Evolutionary conservation across 2,113 vertebrate species (phyloP).

Genomic region (Protobothrops mucrosquamatus): DNA sequence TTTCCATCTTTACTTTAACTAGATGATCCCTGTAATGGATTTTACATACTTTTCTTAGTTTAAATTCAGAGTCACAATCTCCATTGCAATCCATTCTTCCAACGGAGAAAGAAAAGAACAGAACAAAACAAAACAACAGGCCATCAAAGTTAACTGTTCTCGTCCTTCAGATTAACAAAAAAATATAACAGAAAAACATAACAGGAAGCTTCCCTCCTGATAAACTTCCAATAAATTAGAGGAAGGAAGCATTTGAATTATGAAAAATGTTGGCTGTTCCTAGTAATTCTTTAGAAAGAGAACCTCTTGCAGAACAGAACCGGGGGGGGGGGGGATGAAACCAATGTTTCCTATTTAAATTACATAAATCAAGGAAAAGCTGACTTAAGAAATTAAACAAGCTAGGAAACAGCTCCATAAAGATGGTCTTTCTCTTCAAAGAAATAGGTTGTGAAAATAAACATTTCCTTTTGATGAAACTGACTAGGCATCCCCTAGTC

Average conservation of each 20-base stretch:
- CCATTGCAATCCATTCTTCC: not conserved
- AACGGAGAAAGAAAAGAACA: not conserved
- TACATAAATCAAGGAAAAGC: not conserved
- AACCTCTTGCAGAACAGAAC: not conserved
- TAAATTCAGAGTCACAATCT: not conserved
- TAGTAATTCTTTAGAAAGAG: not conserved
- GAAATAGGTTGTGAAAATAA: slow-evolving; percentile 8
- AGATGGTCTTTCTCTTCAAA: not conserved
- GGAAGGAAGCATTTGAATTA: not conserved
- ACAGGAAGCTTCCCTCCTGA: not conserved
- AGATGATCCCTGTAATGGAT: not conserved
- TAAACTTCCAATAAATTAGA: not conserved
- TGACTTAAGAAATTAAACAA: not conserved
- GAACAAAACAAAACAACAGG: not conserved
- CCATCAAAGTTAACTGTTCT: not conserved
- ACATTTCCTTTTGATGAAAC: not conserved
- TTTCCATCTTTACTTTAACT: not conserved
- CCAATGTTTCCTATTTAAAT: not conserved
- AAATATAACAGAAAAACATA: not conserved
- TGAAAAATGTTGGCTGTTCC: not conserved
- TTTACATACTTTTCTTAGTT: not conserved
- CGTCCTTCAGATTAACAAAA: not conserved
- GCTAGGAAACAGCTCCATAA: not conserved
- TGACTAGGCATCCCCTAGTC: not conserved
- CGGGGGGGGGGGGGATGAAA: not conserved